Conservation (phyloP, 2,888 invertebrate species). For the Lysandra bellargus region DNA sequence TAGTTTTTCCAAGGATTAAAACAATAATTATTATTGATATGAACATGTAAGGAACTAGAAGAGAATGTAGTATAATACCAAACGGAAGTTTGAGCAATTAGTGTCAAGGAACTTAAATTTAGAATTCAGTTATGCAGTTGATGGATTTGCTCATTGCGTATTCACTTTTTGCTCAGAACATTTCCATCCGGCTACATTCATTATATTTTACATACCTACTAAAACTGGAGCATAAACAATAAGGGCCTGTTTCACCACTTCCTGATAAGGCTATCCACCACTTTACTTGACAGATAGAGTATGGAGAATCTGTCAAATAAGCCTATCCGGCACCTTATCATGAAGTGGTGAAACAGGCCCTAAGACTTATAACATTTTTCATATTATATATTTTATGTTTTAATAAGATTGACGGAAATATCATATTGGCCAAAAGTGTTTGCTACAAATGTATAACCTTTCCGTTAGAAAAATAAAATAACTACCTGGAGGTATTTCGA, state of each 20-base stretch:
- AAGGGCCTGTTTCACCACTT: neutral
- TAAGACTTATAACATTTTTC: too few species aligned
- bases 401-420: neutral
- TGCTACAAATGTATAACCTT: neutral
- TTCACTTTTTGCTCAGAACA: constrained; percentile 4
- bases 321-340: too few species aligned
- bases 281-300: too few species aligned
- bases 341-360: too few species aligned
- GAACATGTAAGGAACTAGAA: neutral
- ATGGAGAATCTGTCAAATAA: too few species aligned
- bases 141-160: constrained; percentile 8
- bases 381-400: too few species aligned
- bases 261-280: too few species aligned
- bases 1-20: neutral
- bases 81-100: neutral
- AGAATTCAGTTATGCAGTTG: constrained; percentile 5
- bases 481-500: constrained; percentile 86
- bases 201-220: neutral
- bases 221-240: neutral
- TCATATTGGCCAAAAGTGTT: too few species aligned
- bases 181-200: neutral
- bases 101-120: constrained; percentile 11
- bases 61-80: neutral
- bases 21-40: neutral
- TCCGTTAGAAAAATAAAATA: neutral